Base-by-base conservation (phyloP, 2,113 vertebrate species). In the Alosa alosa region DNA sequence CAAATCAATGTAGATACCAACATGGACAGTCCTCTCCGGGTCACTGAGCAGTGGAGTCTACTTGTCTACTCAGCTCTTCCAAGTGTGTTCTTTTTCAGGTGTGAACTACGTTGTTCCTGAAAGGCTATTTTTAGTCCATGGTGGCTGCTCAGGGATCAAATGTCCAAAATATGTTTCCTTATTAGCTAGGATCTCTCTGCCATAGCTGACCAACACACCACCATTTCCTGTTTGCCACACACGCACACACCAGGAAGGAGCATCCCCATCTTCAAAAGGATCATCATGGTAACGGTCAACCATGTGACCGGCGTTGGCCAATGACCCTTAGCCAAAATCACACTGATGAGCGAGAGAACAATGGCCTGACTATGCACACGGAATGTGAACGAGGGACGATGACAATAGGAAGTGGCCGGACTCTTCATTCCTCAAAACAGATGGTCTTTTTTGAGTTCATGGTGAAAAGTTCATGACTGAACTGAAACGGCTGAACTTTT, bases 141-240 rank as follows among this genome's bases (percentile, higher is more conserved):
- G 10, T 72, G 64, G 25, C 64, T 31, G 64, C 13, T 72, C 25
- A 31, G 64, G 64, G 64, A 72, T 72, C 64, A 31, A 11, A 72
- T 31, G 25, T 36, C 25, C 25, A 25, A 72, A 72, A 36, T 72
- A 72, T 72, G 64, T 72, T 72, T 72, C 64, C 64, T 72, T 36
- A 13, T 31, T 31, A 36, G 64, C 64, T 10, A 4, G 1, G 31
- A 72, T 72, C 64, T 72, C 25, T 3, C 25, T 31, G 25, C 1
- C 8, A 25, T 11, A 72, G 64, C 64, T 3, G n/a, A 13, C 64
- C 64, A 13, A 36, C 64, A 72, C 64, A 49, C 44, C 44, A 84
- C 44, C 36, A 82, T 88, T 91, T 88, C 84, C 84, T 44, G 88
- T 31, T 4, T 60, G 60, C 10, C 68, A 81, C 44, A 36, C 55